Percentiles rank a stretch among this genome's conserved stretches.
Conservation (phyloP, 1,140 invertebrate genomes). For the Hormaphis cornu region DNA sequence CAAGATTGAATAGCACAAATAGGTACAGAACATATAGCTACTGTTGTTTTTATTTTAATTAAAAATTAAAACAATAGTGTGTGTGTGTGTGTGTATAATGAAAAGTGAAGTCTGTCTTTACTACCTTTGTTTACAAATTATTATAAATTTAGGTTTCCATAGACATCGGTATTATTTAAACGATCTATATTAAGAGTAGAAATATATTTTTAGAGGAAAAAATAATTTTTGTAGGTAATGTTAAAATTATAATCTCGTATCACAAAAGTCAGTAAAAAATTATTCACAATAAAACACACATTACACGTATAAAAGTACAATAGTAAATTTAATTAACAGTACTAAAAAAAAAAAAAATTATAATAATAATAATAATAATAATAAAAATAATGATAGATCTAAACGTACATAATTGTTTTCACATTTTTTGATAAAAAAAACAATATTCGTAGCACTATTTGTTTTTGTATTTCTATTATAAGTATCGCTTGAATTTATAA, state of each 20-base stretch:
- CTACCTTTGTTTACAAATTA: no score
- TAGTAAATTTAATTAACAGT: neutral
- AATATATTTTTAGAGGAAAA: constrained; percentile 2
- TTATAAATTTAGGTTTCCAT: neutral
- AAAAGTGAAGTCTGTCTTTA: no score
- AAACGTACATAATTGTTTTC: neutral
- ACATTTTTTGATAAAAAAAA: neutral
- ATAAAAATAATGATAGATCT: neutral
- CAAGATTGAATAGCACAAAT: no score
- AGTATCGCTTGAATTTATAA: neutral
- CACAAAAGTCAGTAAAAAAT: constrained; percentile 31
- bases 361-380: neutral
- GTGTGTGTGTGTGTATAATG: no score
- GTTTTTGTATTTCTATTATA: neutral
- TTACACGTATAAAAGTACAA: constrained; percentile 17
- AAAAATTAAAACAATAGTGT: no score
- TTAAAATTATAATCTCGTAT: constrained; percentile 22
- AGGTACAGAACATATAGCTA: no score
- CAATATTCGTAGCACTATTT: no score
- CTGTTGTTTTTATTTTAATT: no score
- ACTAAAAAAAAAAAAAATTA: neutral
- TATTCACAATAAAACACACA: constrained; percentile 29
- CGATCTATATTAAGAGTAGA: neutral
- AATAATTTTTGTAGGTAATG: constrained; percentile 10
- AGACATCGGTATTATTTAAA: neutral